Percentiles rank a stretch among this genome's conserved stretches.
Conservation (phyloP, 2,113 vertebrate genomes). For the Sigmodon hispidus region DNA sequence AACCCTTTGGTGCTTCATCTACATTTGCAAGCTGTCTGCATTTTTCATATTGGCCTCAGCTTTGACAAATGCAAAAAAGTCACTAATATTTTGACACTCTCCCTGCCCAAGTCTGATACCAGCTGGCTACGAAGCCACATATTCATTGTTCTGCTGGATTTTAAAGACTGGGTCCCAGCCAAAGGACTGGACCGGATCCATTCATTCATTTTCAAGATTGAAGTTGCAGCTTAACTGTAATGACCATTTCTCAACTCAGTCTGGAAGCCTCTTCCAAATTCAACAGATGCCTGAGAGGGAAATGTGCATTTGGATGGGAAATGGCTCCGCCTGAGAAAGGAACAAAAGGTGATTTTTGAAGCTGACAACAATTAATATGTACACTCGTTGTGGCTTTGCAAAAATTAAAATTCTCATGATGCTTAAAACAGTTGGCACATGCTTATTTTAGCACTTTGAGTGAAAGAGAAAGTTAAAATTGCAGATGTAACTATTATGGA, state of each 20-base stretch:
- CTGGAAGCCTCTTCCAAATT: constrained; percentile 86
- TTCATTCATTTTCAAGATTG: constrained; percentile 90
- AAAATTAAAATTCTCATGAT: neutral
- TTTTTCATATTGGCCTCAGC: constrained; percentile 89
- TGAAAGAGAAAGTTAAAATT: constrained; percentile 59
- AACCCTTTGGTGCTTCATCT: constrained; percentile 82
- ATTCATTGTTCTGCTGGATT: constrained; percentile 93
- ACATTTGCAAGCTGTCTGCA: constrained; percentile 89
- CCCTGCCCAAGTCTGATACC: constrained; percentile 93
- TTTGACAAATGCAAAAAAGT: constrained; percentile 92
- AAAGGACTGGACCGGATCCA: constrained; percentile 95
- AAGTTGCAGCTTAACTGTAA: constrained; percentile 88
- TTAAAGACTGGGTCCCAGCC: constrained; percentile 96
- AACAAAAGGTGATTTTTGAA: constrained; percentile 76
- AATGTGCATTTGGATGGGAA: constrained; percentile 81
- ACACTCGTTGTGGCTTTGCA: constrained; percentile 56
- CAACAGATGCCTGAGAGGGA: constrained; percentile 82
- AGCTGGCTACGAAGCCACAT: constrained; percentile 96
- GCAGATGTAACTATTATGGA: constrained; percentile 44
- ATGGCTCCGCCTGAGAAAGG: constrained; percentile 69
- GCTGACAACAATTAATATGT: constrained; percentile 69
- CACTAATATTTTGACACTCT: constrained; percentile 93
- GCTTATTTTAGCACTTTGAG: constrained; percentile 26
- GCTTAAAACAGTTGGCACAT: constrained; percentile 46
- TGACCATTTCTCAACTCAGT: constrained; percentile 87